Evolutionary conservation across 2,888 invertebrate species (phyloP).

Genomic region (Calameuta filiformis): DNA sequence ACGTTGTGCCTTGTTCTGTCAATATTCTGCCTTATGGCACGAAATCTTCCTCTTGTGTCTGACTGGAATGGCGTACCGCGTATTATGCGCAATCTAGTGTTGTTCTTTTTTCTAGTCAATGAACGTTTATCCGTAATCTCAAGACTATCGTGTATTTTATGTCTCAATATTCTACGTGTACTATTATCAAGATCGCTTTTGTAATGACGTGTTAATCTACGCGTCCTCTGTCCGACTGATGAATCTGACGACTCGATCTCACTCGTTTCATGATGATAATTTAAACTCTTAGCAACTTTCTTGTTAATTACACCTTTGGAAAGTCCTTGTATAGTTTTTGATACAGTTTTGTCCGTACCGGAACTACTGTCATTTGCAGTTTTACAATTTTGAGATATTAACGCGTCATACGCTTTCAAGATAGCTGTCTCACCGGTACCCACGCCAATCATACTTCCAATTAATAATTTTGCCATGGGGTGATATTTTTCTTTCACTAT

Average conservation of each 20-base stretch:
- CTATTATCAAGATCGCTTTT: not conserved
- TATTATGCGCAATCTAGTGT: not conserved
- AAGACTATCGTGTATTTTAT: not conserved
- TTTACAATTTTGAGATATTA: constrained; percentile 15
- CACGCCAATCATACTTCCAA: constrained; percentile 57
- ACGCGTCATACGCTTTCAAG: constrained; percentile 41
- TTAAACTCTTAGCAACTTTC: constrained; percentile 7
- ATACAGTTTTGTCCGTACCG: not conserved
- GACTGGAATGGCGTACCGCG: not conserved
- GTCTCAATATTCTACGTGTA: not conserved
- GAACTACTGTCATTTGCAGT: not conserved
- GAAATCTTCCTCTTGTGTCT: not conserved
- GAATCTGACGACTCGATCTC: not conserved
- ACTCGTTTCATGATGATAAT: not conserved
- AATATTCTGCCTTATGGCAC: not conserved
- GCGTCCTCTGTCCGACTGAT: not conserved
- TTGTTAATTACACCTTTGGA: not conserved
- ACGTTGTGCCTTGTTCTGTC: not conserved
- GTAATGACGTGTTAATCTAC: not conserved
- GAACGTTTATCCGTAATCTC: not conserved
- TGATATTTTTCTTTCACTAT: constrained; percentile 53
- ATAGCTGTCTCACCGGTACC: constrained; percentile 46
- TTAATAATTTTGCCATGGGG: constrained; percentile 56
- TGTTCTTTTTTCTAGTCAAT: not conserved
- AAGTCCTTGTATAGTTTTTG: not conserved